These are phyloP conservation scores for Pseudonaja textilis DNA, from an alignment of 2,113 vertebrate genomes.

Conservation along the genomic window DNA sequence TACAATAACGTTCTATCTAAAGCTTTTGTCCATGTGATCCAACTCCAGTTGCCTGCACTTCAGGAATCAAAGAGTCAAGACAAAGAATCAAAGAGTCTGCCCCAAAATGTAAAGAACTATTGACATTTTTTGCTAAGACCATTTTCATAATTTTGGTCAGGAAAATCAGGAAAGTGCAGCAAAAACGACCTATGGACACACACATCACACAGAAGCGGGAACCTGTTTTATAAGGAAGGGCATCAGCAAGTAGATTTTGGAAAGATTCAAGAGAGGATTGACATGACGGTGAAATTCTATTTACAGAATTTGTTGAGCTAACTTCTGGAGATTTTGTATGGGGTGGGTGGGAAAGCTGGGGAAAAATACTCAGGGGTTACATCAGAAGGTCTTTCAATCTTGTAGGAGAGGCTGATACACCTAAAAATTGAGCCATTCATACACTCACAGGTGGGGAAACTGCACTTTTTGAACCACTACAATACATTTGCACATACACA, in stretches of 20 bases:
- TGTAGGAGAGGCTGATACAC: constrained; percentile 39
- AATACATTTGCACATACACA: constrained; percentile 66
- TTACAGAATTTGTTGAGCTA: constrained; percentile 67
- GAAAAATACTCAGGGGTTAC: constrained; percentile 28
- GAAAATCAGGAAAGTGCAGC: constrained; percentile 68
- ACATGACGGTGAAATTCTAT: constrained; percentile 63
- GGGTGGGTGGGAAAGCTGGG: constrained; percentile 9
- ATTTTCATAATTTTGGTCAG: constrained; percentile 61
- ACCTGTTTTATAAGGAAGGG: constrained; percentile 62
- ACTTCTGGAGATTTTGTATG: neutral
- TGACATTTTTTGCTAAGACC: constrained; percentile 64
- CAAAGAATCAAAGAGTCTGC: neutral
- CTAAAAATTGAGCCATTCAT: constrained; percentile 50
- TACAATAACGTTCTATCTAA: constrained; percentile 72
- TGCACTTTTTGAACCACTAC: constrained; percentile 61
- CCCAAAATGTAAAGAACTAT: constrained; percentile 67
- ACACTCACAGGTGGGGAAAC: constrained; percentile 55
- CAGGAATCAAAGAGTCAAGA: constrained; percentile 62
- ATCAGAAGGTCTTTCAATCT: constrained; percentile 38
- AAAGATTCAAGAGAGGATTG: constrained; percentile 59
- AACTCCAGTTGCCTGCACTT: constrained; percentile 64
- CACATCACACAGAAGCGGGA: constrained; percentile 63
- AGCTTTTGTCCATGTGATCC: constrained; percentile 45
- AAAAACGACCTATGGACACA: constrained; percentile 64
- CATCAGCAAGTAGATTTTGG: constrained; percentile 46